Base-by-base conservation (phyloP, 2,113 vertebrate species). In the Pseudois nayaur region DNA sequence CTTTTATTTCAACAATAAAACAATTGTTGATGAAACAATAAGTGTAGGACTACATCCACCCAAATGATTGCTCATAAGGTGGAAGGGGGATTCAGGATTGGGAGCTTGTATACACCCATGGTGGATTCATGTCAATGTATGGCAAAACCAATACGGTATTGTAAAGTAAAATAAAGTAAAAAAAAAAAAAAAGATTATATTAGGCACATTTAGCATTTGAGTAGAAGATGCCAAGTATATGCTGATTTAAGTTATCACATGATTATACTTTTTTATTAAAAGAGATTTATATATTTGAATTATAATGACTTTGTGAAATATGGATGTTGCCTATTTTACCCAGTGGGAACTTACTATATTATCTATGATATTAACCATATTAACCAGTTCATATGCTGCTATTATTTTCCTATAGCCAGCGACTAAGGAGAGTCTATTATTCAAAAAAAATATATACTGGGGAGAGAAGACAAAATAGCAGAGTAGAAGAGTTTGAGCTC, bases 201-300 rank as follows among this genome's bases (percentile, higher is more conserved):
- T 95, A 98, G 95, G 76, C 88, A 64, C 36, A 97, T 79, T 96
- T 98, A 96, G 76, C 89, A 64, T 96, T 79, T 83, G 81, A 97
- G 78, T 92, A 92, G 93, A 96, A 98, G 86, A 48, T 50, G 3
- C 1, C 17, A 91, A 93, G 19, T 45, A 33, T 0, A 14, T 17
- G 33, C 59, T 81, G 27, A 89, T 11, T 89, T 52, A 95, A 60
- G 36, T 81, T 27, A 92, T 95, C 55, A 88, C 6, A 57, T 2
- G 3, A 84, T 87, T 64, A 2, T 67, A 50, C 36, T 48, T 48
- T 98, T 98, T 97, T 50, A 97, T 97, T 97, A 52, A 95, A 95
- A 91, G 55, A 94, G 82, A 94, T 78, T 50, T 94, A 94, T 81
- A 52, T 43, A 93, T 92, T 96, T 96, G 95, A 92, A 97, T 94